Evolutionary conservation across 2,888 invertebrate species (phyloP).

Genomic region (Chalcis sispes): DNA sequence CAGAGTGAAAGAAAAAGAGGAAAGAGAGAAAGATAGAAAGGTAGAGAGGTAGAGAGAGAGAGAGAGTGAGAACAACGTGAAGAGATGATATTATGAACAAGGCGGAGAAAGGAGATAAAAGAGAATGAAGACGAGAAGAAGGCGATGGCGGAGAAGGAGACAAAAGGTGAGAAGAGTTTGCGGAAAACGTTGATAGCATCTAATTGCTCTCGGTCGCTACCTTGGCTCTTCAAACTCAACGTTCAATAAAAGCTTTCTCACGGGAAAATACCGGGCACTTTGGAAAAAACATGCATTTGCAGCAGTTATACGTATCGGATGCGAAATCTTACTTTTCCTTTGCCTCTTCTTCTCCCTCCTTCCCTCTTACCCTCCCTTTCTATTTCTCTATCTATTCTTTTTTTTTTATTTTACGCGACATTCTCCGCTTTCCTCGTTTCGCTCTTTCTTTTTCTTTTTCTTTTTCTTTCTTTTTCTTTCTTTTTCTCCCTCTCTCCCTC

Average conservation of each 20-base stretch:
- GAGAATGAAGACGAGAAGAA: background rate
- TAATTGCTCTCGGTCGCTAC: conserved; percentile 50
- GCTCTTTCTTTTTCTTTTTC: background rate
- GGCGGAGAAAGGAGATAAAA: background rate
- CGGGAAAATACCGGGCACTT: conserved; percentile 35
- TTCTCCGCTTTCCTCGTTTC: background rate
- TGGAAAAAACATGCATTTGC: conserved; percentile 49
- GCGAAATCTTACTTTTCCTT: conserved; percentile 45
- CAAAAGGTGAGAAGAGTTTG: conserved; percentile 27
- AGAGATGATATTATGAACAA: conserved; percentile 34
- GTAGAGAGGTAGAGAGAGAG: background rate
- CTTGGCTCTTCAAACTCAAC: conserved; percentile 45
- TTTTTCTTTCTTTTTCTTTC: no score
- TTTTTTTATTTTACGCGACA: no score
- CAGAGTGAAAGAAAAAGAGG: conserved; percentile 1
- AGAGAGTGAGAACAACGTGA: background rate
- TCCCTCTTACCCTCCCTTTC: background rate
- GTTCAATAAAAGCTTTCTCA: conserved; percentile 50
- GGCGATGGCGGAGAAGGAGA: background rate
- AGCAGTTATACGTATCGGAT: conserved; percentile 46
- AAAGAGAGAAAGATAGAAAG: background rate
- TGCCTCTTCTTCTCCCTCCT: background rate
- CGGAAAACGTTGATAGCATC: conserved; percentile 51
- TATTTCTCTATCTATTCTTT: no score
- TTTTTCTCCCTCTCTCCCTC: no score